Evolutionary conservation across 2,113 vertebrate genomes (phyloP).

Genomic region (Aphelocoma coerulescens): DNA sequence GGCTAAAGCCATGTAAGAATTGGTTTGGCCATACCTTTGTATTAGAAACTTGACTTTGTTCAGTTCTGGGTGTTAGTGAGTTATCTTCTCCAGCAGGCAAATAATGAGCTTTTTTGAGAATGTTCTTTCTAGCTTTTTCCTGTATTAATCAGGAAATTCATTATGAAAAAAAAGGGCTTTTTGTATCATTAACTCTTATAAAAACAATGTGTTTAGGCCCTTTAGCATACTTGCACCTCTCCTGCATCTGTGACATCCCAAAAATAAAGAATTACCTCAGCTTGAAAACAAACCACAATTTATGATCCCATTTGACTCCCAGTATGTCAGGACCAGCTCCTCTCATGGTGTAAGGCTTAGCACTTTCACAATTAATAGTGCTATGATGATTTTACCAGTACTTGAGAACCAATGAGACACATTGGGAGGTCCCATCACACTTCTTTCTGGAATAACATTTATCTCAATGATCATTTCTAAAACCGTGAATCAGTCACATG

Average conservation of each 20-base stretch:
- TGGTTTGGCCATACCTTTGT: neutral
- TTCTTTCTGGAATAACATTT: neutral
- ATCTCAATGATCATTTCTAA: neutral
- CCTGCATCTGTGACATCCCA: neutral
- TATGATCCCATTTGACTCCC: neutral
- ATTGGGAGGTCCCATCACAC: rapidly evolving
- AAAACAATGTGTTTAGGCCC: neutral
- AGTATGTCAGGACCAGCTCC: neutral
- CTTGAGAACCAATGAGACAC: neutral
- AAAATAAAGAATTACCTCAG: neutral
- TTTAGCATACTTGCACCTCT: neutral
- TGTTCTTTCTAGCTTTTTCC: constrained; percentile 26
- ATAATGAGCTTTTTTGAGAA: neutral
- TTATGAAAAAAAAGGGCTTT: neutral
- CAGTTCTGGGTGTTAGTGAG: neutral
- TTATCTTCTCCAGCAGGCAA: neutral
- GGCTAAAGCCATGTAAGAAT: neutral
- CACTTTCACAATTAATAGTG: neutral
- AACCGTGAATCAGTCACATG: neutral
- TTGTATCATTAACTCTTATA: neutral
- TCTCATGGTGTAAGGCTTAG: neutral
- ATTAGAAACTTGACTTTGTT: neutral
- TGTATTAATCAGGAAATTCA: neutral
- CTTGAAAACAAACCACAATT: neutral
- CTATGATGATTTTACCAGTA: neutral